Percentiles rank a stretch among this genome's conserved stretches.
Conservation (phyloP, 1,140 invertebrate genomes). For the Heliconius hermathena region DNA sequence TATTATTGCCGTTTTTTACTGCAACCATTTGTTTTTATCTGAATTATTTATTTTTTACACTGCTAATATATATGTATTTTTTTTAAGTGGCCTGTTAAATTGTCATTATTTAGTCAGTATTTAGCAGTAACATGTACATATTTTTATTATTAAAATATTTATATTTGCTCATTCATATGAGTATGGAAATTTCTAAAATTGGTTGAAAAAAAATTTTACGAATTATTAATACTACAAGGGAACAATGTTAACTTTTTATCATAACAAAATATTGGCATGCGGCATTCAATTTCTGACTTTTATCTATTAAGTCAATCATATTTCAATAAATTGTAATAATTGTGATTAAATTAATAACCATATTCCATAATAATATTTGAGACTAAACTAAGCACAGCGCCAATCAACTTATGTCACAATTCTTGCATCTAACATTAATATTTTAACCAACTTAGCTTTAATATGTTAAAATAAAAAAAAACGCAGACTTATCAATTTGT, state of each 20-base stretch:
- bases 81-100: background rate
- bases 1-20: constrained; percentile 25
- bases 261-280: constrained; percentile 53
- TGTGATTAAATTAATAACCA: constrained; percentile 62
- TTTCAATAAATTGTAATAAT: constrained; percentile 57
- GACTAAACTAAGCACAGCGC: constrained; percentile 78
- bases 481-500: constrained; percentile 80
- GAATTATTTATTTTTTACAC: constrained; percentile 17
- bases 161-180: background rate
- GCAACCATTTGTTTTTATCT: constrained; percentile 14
- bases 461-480: constrained; percentile 72
- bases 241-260: background rate
- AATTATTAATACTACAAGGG: background rate
- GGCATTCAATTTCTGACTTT: constrained; percentile 49
- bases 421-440: constrained; percentile 57
- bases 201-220: background rate
- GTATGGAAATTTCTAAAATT: background rate
- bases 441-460: constrained; percentile 56
- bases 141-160: background rate
- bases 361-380: constrained; percentile 69
- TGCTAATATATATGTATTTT: background rate
- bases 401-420: constrained; percentile 63
- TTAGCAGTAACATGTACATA: constrained; percentile 2
- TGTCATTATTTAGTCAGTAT: background rate
- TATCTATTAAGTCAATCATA: constrained; percentile 65